These are phyloP conservation scores for Anabas testudineus DNA, from an alignment of 2,797 vertebrate species.

Conservation along the genomic window DNA sequence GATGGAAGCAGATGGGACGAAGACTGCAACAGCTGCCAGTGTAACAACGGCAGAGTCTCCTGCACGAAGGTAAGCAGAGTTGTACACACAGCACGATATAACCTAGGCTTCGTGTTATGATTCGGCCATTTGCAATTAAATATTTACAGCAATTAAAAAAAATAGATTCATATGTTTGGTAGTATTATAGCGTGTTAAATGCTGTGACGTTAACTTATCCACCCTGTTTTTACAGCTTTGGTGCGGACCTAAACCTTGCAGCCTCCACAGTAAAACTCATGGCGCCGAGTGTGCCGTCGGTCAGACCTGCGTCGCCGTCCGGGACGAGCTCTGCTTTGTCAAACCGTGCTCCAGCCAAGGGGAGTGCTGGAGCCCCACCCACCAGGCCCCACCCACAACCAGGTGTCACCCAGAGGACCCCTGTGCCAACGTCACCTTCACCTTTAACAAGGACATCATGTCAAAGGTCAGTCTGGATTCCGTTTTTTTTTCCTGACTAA, in stretches of 20 bases:
- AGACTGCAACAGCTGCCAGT: conserved; percentile 91
- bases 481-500: too few relatives aligned
- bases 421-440: conserved; percentile 92
- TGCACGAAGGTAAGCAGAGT: conserved; percentile 93
- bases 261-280: conserved; percentile 73
- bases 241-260: conserved; percentile 89
- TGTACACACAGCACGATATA: too few relatives aligned
- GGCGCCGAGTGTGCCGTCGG: conserved; percentile 82
- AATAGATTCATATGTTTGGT: too few relatives aligned
- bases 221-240: too few relatives aligned
- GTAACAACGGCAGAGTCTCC: conserved; percentile 85
- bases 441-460: conserved; percentile 93
- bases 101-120: too few relatives aligned
- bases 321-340: conserved; percentile 88
- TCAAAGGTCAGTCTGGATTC: conserved; percentile 77
- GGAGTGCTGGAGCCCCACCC: conserved; percentile 85
- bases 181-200: not conserved
- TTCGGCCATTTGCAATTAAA: too few relatives aligned
- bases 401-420: conserved; percentile 86
- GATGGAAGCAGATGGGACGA: conserved; percentile 92
- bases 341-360: conserved; percentile 86
- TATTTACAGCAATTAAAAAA: too few relatives aligned
- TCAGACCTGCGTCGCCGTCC: conserved; percentile 86
- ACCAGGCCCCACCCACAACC: conserved; percentile 76
- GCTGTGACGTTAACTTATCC: too few relatives aligned